These are phyloP conservation scores for Channa argus DNA, from an alignment of 2,113 vertebrate genomes.

Conservation along the genomic window DNA sequence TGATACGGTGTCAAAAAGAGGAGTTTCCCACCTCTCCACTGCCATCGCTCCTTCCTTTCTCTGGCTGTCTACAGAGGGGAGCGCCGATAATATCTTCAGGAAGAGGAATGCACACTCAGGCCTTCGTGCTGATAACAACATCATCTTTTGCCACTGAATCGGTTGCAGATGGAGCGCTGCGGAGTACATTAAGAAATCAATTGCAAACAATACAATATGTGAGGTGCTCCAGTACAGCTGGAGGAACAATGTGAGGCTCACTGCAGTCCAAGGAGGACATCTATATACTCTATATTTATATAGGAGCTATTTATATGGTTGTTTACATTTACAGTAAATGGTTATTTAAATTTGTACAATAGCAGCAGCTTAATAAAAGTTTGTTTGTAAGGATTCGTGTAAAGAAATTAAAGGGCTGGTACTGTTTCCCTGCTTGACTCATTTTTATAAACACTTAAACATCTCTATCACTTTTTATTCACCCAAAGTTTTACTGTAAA, in stretches of 20 bases:
- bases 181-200: conserved; percentile 60
- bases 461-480: no score
- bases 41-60: conserved; percentile 62
- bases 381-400: no score
- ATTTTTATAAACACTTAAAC: no score
- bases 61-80: conserved; percentile 53
- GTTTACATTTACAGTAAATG: not conserved
- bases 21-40: conserved; percentile 56
- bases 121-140: conserved; percentile 77
- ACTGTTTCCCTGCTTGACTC: no score
- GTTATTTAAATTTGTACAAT: no score
- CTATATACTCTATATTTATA: not conserved
- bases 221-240: conserved; percentile 31
- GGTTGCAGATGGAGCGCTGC: not conserved
- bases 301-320: not conserved
- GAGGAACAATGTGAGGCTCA: conserved; percentile 27
- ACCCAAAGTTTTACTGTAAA: no score
- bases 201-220: conserved; percentile 49
- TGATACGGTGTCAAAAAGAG: conserved; percentile 75
- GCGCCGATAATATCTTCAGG: conserved; percentile 62
- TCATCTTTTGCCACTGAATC: conserved; percentile 70
- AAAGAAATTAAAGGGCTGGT: no score
- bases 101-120: conserved; percentile 78
- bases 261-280: not conserved
- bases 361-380: no score